Conservation (phyloP, 2,888 invertebrate genomes). For the Synergus umbraculus region DNA sequence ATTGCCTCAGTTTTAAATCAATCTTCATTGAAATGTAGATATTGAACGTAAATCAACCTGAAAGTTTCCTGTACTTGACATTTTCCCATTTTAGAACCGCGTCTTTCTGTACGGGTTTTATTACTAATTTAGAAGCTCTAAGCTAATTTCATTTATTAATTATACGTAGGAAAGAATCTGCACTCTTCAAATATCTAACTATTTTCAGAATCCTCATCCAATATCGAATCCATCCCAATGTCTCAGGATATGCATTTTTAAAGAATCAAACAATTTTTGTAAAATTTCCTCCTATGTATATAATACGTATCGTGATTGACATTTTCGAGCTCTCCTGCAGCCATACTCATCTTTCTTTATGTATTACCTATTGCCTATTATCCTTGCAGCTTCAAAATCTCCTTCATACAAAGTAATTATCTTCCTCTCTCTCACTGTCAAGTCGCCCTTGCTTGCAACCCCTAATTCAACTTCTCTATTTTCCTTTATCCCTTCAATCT, state of each 20-base stretch:
- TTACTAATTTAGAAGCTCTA: neutral
- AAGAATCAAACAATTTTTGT: too few relatives aligned
- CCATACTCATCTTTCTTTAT: neutral
- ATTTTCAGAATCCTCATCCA: too few relatives aligned
- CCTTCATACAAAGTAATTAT: neutral
- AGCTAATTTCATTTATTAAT: neutral
- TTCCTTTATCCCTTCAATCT: conserved; percentile 15
- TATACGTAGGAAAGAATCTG: too few relatives aligned
- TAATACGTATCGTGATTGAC: neutral
- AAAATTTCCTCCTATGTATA: conserved; percentile 2
- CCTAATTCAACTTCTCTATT: conserved; percentile 1
- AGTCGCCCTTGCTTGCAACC: neutral
- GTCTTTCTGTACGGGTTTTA: neutral
- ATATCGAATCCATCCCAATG: too few relatives aligned
- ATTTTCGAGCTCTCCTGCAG: neutral
- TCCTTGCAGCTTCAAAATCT: neutral
- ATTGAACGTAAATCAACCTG: neutral
- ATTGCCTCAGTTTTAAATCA: neutral
- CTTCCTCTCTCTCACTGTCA: neutral
- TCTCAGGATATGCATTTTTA: too few relatives aligned
- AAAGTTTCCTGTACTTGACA: neutral
- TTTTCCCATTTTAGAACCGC: neutral
- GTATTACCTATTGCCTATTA: too few relatives aligned
- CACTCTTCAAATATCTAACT: too few relatives aligned
- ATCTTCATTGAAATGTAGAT: neutral